phyloP scores from a whole-genome alignment of 2,113 vertebrate genomes.

The Elgaria multicarinata region DNA sequence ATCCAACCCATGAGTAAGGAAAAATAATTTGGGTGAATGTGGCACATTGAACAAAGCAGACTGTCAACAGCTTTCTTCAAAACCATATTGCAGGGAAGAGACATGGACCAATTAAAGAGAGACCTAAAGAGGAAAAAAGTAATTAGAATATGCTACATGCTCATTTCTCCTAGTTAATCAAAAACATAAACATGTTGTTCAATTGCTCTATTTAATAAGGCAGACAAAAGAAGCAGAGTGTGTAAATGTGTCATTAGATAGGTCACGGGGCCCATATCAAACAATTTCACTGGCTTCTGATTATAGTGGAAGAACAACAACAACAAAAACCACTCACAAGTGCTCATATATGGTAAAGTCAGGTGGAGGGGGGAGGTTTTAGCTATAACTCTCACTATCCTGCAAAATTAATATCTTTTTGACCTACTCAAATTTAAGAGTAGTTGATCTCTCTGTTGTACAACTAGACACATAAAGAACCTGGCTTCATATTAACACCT shows the following conservation, averaged over 20 bases:
- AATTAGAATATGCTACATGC: background rate
- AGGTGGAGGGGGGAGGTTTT: background rate
- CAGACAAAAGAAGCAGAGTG: background rate
- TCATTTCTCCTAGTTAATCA: background rate
- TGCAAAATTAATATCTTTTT: background rate
- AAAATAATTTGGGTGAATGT: constrained; percentile 97
- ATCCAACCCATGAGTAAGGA: constrained; percentile 98
- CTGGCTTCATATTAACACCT: background rate
- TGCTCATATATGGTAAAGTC: background rate
- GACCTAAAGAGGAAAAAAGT: constrained; percentile 77
- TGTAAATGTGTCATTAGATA: background rate
- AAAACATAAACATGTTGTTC: background rate
- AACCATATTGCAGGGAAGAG: constrained; percentile 93
- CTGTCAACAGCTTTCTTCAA: constrained; percentile 99
- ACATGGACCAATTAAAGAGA: constrained; percentile 98
- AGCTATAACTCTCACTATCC: background rate
- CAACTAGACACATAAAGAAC: background rate
- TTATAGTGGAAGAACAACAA: background rate
- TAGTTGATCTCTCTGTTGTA: background rate
- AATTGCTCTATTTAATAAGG: background rate
- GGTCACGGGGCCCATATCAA: background rate
- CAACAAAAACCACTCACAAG: background rate
- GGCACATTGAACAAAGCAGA: constrained; percentile 96
- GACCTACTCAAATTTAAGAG: background rate
- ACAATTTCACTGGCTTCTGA: background rate